phyloP scores from a whole-genome alignment of 2,888 invertebrate species.

The Dynastes maya region DNA sequence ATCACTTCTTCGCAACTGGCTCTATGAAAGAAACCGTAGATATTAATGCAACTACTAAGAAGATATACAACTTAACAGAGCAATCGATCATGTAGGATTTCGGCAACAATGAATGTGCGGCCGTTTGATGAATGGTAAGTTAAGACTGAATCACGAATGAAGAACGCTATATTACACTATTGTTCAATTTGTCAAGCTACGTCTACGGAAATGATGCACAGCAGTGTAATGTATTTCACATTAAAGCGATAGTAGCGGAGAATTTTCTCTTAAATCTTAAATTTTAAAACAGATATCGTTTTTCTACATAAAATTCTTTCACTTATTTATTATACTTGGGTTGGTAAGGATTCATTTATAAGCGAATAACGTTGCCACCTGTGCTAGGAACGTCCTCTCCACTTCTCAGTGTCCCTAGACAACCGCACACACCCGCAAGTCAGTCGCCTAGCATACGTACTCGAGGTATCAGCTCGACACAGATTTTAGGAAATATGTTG shows the following conservation, averaged over 20 bases:
- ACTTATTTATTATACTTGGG: no score
- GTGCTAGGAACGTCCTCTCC: no score
- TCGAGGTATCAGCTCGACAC: no score
- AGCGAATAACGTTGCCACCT: no score
- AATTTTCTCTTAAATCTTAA: no score
- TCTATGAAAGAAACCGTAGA: not conserved
- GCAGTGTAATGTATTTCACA: not conserved
- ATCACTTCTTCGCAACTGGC: no score
- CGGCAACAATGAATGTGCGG: constrained; percentile 31
- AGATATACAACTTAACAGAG: constrained; percentile 21
- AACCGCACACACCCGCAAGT: no score
- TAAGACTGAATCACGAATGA: constrained; percentile 31
- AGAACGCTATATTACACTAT: constrained; percentile 9
- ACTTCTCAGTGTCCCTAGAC: no score
- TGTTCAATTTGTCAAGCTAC: constrained; percentile 20
- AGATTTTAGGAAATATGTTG: no score
- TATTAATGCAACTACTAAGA: constrained; percentile 14
- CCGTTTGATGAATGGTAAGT: constrained; percentile 34
- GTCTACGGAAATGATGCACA: not conserved
- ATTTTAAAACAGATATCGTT: not conserved
- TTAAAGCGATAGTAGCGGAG: not conserved
- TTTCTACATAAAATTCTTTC: not conserved
- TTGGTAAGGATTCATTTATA: no score
- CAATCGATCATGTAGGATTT: constrained; percentile 41
- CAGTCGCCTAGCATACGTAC: no score